Percentiles rank a stretch among this genome's conserved stretches.
phyloP scores from a whole-genome alignment of 2,797 vertebrate species.

The Malacoraja senta region DNA sequence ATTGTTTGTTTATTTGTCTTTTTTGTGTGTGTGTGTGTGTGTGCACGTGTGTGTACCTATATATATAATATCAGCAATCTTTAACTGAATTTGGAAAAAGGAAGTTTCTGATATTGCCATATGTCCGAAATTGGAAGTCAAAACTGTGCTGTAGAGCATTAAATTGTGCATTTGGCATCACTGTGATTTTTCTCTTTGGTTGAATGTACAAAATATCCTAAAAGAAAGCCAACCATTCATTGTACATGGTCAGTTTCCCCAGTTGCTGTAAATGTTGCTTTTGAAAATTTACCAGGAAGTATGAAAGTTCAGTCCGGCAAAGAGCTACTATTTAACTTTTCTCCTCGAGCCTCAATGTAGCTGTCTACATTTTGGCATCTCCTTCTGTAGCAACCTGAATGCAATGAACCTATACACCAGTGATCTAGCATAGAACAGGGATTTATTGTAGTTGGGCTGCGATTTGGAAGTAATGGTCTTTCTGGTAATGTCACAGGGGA shows the following conservation, averaged over 20 bases:
- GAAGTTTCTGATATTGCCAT: not conserved
- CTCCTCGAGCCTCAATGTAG: not conserved
- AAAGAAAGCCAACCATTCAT: not conserved
- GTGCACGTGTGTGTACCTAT: too few species aligned
- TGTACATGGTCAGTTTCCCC: not conserved
- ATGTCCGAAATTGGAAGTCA: not conserved
- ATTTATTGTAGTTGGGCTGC: not conserved
- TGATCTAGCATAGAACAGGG: not conserved
- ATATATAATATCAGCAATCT: too few species aligned
- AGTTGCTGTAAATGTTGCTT: not conserved
- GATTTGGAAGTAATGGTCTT: too few species aligned
- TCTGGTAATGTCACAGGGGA: too few species aligned
- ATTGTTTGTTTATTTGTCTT: too few species aligned
- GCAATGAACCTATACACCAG: not conserved
- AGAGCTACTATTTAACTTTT: not conserved
- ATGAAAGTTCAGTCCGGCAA: not conserved
- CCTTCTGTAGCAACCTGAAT: not conserved
- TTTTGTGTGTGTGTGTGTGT: too few species aligned
- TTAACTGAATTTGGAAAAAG: not conserved
- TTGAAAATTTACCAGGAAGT: constrained; percentile 15
- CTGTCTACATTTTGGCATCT: not conserved
- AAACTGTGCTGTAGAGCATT: not conserved
- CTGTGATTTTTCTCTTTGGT: not conserved
- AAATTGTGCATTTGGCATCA: not conserved
- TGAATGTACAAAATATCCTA: not conserved